A percentile compares a stretch with the other conserved stretches of the same genome.
phyloP scores from a whole-genome alignment of 2,888 invertebrate genomes.

The Amorpha juglandis region DNA sequence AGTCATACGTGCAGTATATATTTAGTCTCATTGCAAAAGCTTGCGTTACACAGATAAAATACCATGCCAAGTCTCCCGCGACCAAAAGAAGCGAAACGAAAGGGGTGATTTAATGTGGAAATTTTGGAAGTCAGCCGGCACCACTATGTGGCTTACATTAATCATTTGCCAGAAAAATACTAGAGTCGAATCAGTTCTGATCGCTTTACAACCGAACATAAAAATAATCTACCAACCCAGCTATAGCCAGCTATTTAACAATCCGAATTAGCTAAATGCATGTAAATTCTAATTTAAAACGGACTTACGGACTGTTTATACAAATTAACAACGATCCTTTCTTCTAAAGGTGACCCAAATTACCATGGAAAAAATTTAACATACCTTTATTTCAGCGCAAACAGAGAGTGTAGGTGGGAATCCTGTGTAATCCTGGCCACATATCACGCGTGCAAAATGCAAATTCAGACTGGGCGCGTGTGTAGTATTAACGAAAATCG shows the following conservation, averaged over 20 bases:
- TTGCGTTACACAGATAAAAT: slow-evolving; percentile 80
- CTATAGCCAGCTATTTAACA: slow-evolving; percentile 30
- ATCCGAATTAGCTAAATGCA: slow-evolving; percentile 51
- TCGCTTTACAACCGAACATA: slow-evolving; percentile 4
- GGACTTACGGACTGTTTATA: slow-evolving; percentile 78
- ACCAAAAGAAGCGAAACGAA: slow-evolving; percentile 80
- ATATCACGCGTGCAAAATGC: slow-evolving; percentile 85
- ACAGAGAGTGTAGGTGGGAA: slow-evolving; percentile 81
- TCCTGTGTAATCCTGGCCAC: slow-evolving; percentile 82
- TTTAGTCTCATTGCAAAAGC: slow-evolving; percentile 71
- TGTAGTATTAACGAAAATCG: slow-evolving; percentile 78
- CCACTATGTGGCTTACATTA: slow-evolving; percentile 74
- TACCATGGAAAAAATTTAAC: slow-evolving; percentile 82
- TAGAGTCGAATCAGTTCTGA: slow-evolving; percentile 48
- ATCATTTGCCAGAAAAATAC: slow-evolving; percentile 76
- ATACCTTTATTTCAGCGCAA: slow-evolving; percentile 83
- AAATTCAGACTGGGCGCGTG: slow-evolving; percentile 74
- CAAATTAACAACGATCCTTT: slow-evolving; percentile 79
- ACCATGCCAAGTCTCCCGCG: slow-evolving; percentile 79
- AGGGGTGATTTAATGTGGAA: slow-evolving; percentile 76
- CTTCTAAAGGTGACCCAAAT: slow-evolving; percentile 83
- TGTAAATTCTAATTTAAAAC: slow-evolving; percentile 70
- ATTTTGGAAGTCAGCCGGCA: slow-evolving; percentile 83
- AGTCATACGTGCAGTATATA: slow-evolving; percentile 56
- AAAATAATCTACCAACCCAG: neutral